Base-by-base conservation (phyloP, 1,140 invertebrate species). In the Drosophila carrolli region DNA sequence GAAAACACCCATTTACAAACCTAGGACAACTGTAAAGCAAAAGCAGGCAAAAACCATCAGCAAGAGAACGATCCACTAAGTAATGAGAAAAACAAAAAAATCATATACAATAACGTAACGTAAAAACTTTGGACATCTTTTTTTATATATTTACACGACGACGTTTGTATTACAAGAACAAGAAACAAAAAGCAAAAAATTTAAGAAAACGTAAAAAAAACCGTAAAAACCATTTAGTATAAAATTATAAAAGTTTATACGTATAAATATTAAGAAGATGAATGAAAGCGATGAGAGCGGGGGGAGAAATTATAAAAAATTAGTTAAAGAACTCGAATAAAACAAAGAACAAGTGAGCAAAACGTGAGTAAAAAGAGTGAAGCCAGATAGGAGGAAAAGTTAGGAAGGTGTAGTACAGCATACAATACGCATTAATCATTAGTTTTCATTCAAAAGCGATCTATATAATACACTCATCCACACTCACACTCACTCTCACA, bases 211-310 rank as follows among this genome's bases (percentile, higher is more conserved):
- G 57, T 59, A 70, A 82, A 85, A 62, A 56, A 73, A 84, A 85
- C 43, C 40, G 82, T 80, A 88, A 89, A 89, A 89, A 89, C 80
- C 51, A 89, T 89, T 89, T 89, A 89, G 84, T 89, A 89, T 89
- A 89, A 89, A 89, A 89, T 89, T 89, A 89, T 89, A 89, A 89
- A 89, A 89, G 84, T 89, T 89, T 89, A 89, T 89, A 89, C 84
- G 66, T 89, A 89, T 89, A 89, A 89, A 88, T 78, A 78, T 78
- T 78, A 78, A 67, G 70, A 86, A 60, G 60, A 66, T 63, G 61
- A 67, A 67, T 65, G 60, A 78, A 63, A 43, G 71, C 60, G 59
- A 74, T 38, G 63, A 77, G 29, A 53, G 59, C 44, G 43, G 66
- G 63, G 43, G 53, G 50, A 71, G 76, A 66, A 65, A 86, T 78